phyloP scores from a whole-genome alignment of 2,888 invertebrate genomes.

The Serripes groenlandicus region DNA sequence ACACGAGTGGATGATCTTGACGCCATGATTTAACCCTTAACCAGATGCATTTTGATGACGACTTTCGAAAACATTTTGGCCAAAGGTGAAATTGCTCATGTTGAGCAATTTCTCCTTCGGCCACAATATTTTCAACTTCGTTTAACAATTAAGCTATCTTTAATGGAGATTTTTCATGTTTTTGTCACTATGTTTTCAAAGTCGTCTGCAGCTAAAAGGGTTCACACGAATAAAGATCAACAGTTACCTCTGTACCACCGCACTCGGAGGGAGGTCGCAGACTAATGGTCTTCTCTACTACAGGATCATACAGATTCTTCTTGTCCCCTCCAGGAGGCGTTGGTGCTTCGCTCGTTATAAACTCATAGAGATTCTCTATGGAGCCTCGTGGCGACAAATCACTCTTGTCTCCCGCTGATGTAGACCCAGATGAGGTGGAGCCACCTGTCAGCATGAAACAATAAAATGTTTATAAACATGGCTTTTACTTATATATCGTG shows the following conservation, averaged over 20 bases:
- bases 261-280: constrained; percentile 57
- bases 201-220: too few species aligned
- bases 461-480: neutral
- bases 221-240: too few species aligned
- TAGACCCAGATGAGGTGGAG: constrained; percentile 68
- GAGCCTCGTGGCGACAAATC: constrained; percentile 80
- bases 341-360: constrained; percentile 78
- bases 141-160: too few species aligned
- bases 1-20: too few species aligned
- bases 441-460: constrained; percentile 65
- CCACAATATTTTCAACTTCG: neutral
- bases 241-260: constrained; percentile 58
- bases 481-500: neutral
- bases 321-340: constrained; percentile 60
- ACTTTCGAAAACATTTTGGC: too few species aligned
- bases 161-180: too few species aligned
- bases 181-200: too few species aligned
- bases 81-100: neutral
- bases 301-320: constrained; percentile 74
- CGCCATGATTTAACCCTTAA: too few species aligned
- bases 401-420: constrained; percentile 73
- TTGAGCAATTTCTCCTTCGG: neutral
- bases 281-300: constrained; percentile 45
- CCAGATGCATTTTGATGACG: too few species aligned
- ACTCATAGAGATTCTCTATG: constrained; percentile 82